phyloP scores from a whole-genome alignment of 92 coral and sea anemone species.

The Epizoanthus ramosus region DNA sequence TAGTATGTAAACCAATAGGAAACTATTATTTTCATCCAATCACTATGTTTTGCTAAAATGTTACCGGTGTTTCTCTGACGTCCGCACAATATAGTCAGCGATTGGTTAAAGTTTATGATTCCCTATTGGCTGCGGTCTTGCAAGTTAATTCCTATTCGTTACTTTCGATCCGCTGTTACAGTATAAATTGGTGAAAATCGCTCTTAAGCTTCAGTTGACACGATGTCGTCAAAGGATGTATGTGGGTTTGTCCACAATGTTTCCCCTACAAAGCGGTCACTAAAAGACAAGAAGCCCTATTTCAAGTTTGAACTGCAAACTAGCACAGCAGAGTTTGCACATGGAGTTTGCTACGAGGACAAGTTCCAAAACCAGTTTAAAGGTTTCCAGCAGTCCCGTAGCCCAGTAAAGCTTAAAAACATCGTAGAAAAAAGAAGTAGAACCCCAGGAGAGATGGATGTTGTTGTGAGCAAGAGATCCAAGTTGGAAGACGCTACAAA shows the following conservation, averaged over 20 bases:
- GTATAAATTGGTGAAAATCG: no score
- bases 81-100: no score
- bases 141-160: no score
- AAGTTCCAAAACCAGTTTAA: not conserved
- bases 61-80: no score
- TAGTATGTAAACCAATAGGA: no score
- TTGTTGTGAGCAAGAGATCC: not conserved
- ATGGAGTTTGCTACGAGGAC: not conserved
- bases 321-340: not conserved
- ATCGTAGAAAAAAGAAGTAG: not conserved
- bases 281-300: not conserved
- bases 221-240: no score
- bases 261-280: slow-evolving; percentile 7
- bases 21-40: no score
- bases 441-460: not conserved
- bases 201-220: no score
- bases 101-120: no score
- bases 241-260: slow-evolving; percentile 57
- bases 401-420: not conserved
- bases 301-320: slow-evolving; percentile 14
- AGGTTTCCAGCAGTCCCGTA: slow-evolving; percentile 7
- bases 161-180: no score
- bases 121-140: no score
- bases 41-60: no score
- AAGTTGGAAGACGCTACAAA: not conserved